These are phyloP conservation scores for Leptinotarsa haldemani DNA, from an alignment of 2,888 invertebrate genomes.

Conservation along the genomic window DNA sequence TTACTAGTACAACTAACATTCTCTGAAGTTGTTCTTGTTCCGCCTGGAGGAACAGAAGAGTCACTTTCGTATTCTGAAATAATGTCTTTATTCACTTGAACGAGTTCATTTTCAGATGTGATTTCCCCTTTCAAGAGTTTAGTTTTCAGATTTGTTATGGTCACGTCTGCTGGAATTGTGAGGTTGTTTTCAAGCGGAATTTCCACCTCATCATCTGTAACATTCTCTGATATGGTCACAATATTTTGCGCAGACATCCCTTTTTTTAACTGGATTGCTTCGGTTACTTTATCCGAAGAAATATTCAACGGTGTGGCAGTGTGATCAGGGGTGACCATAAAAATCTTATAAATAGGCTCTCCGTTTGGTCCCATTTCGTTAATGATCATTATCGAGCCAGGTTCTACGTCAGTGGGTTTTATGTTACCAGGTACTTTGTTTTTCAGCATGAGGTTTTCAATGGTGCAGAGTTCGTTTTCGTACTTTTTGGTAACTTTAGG, in stretches of 20 bases:
- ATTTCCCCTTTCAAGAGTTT: neutral
- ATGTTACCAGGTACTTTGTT: slow-evolving; percentile 15
- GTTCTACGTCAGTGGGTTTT: slow-evolving; percentile 56
- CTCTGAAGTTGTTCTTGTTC: neutral
- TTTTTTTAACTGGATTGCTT: slow-evolving; percentile 48
- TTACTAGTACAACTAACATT: neutral
- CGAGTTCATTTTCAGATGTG: slow-evolving; percentile 7
- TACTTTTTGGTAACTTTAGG: slow-evolving; percentile 60
- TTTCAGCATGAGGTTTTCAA: slow-evolving; percentile 28
- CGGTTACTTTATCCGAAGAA: slow-evolving; percentile 60
- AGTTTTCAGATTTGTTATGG: slow-evolving; percentile 33
- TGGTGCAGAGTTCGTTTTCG: slow-evolving; percentile 34
- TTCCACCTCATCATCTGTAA: slow-evolving; percentile 41
- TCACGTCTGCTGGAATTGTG: slow-evolving; percentile 47
- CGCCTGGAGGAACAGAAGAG: neutral
- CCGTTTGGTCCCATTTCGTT: slow-evolving; percentile 63
- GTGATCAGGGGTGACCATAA: slow-evolving; percentile 65
- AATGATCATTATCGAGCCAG: slow-evolving; percentile 69
- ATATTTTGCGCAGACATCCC: slow-evolving; percentile 47
- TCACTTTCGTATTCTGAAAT: slow-evolving; percentile 14
- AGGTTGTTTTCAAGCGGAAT: slow-evolving; percentile 41
- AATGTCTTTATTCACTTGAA: slow-evolving; percentile 13
- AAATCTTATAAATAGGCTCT: slow-evolving; percentile 67
- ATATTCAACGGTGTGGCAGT: slow-evolving; percentile 61
- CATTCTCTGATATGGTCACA: slow-evolving; percentile 47